Percentiles rank a stretch among this genome's conserved stretches.
These are phyloP conservation scores for Beris chalybata DNA, from an alignment of 2,888 invertebrate species.

Conservation along the genomic window DNA sequence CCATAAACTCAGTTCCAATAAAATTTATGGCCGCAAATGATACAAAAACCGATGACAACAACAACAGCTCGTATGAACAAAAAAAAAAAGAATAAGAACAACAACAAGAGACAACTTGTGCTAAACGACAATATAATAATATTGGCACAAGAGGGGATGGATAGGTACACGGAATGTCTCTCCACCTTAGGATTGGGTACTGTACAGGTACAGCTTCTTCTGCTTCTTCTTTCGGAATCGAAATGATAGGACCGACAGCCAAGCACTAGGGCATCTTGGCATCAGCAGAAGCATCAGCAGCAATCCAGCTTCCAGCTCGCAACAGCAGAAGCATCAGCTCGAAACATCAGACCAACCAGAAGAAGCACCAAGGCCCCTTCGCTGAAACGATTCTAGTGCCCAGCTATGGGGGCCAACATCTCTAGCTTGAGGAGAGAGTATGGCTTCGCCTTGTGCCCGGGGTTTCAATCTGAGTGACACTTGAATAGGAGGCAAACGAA, in stretches of 20 bases:
- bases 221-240: constrained; percentile 18
- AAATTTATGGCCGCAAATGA: constrained; percentile 25
- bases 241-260: constrained; percentile 22
- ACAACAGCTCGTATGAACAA: constrained; percentile 3
- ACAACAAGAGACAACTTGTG: constrained; percentile 29
- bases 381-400: neutral
- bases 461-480: constrained; percentile 27
- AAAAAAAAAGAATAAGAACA: constrained; percentile 17
- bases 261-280: constrained; percentile 14
- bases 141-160: constrained; percentile 21
- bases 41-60: constrained; percentile 1
- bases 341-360: constrained; percentile 25
- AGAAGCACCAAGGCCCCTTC: constrained; percentile 2
- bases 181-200: constrained; percentile 13
- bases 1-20: constrained; percentile 22
- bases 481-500: constrained; percentile 25
- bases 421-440: constrained; percentile 16
- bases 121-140: constrained; percentile 33
- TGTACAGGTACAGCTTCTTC: constrained; percentile 4
- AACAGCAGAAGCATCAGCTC: constrained; percentile 10
- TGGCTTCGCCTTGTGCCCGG: constrained; percentile 22
- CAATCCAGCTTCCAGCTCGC: constrained; percentile 15
- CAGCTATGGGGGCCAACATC: neutral
- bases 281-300: constrained; percentile 3
- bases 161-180: constrained; percentile 3